Base-by-base conservation (phyloP, 1,140 invertebrate species). In the Phymorhynchus buccinoides region DNA sequence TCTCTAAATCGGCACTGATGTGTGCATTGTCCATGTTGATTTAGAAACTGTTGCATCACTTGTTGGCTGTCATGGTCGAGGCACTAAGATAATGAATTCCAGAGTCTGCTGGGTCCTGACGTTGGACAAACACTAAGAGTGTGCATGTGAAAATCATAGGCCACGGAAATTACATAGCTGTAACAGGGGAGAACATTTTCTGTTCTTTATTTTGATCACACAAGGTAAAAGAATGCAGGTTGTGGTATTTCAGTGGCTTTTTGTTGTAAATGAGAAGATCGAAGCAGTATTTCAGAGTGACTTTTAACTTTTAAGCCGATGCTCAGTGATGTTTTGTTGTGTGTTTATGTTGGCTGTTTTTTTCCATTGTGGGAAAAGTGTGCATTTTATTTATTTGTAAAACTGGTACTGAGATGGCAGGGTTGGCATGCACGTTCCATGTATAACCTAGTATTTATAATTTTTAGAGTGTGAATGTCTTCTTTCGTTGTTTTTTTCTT, bases 201-300 rank as follows among this genome's bases (percentile, higher is more conserved):
- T 62, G 48, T 14, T 52, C 18, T 62, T 62, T 22, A 62, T 27
- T 27, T 27, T 22, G 56, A 62, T 62, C 56, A 62, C 56, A 62
- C 56, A 62, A 62, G 56, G 56, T 62, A 27, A 62, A 62, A 27
- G n/a, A 62, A 22, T 62, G 22, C 18, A 62, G 56, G 18, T 62
- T 62, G 56, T 62, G 56, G 14, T 62, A 27, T 62, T 62, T 62
- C 56, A 18, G 14, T 27, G 56, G n/a, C n/a, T n/a, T n/a, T n/a
- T 62, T 12, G 22, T 62, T 62, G 22, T 62, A 27, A 62, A 62
- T n/a, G 22, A 62, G 22, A 62, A 12, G 12, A 62, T 62, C n/a
- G 56, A 62, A 62, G 56, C 56, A 62, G 56, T 62, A 62, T 62
- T 62, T 62, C n/a, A 62, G 56, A 62, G 22, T 62, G 56, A 52